Percentiles rank a stretch among this genome's conserved stretches.
Evolutionary conservation across 1,140 invertebrate species (phyloP).

Genomic region (Chironomus tepperi): DNA sequence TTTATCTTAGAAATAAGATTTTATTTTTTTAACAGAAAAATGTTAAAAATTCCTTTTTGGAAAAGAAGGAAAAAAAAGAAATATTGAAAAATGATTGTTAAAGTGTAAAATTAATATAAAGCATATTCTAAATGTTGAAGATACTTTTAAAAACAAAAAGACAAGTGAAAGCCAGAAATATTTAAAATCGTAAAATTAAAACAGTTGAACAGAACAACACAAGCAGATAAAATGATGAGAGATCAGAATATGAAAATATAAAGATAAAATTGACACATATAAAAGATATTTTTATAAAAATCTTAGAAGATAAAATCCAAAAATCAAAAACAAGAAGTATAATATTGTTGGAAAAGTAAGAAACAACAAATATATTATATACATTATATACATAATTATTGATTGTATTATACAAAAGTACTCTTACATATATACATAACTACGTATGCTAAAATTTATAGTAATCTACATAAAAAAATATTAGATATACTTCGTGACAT

Average conservation of each 20-base stretch:
- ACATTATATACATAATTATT: too few relatives aligned
- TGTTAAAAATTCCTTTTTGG: too few relatives aligned
- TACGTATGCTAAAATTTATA: not conserved
- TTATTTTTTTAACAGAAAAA: too few relatives aligned
- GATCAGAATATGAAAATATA: too few relatives aligned
- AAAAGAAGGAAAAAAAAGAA: not conserved
- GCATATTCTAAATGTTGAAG: slow-evolving; percentile 23
- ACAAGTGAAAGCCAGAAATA: not conserved
- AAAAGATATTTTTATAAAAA: not conserved
- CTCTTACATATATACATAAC: not conserved
- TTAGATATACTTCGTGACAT: not conserved
- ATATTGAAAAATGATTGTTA: not conserved
- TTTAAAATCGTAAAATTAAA: not conserved
- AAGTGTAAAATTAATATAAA: slow-evolving; percentile 21
- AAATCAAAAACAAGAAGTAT: not conserved
- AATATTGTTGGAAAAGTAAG: not conserved
- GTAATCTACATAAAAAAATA: not conserved
- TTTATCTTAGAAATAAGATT: too few relatives aligned
- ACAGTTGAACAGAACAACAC: not conserved
- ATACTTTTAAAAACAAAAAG: not conserved
- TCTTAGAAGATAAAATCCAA: not conserved
- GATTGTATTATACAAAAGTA: too few relatives aligned
- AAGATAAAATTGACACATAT: too few relatives aligned
- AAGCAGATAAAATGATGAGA: not conserved
- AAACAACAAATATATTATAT: too few relatives aligned